phyloP scores from a whole-genome alignment of 2,797 vertebrate genomes.

The Mus minutoides region DNA sequence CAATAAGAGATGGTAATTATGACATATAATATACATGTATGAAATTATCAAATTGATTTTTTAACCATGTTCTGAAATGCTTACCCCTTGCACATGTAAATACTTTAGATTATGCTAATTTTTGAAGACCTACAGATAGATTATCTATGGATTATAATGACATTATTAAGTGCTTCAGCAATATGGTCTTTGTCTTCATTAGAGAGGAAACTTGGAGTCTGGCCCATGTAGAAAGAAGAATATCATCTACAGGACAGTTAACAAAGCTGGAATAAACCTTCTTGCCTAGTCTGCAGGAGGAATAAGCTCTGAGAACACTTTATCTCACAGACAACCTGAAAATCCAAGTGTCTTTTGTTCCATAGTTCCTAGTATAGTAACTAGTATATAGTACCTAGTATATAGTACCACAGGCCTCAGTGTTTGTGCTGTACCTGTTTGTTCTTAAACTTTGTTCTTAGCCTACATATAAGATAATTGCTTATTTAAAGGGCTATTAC shows the following conservation, averaged over 20 bases:
- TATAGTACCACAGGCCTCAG: rapidly evolving
- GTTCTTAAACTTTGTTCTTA: background rate
- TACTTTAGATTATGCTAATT: background rate
- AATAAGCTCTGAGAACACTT: background rate
- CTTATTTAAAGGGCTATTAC: background rate
- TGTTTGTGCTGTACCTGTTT: rapidly evolving
- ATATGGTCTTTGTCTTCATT: background rate
- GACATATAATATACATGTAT: background rate
- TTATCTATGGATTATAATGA: background rate
- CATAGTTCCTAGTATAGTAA: no score
- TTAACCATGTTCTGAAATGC: background rate
- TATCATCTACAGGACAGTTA: rapidly evolving
- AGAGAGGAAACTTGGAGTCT: background rate
- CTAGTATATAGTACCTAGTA: no score
- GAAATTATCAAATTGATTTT: background rate
- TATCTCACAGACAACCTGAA: background rate
- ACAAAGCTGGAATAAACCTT: rapidly evolving
- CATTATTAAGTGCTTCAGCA: background rate
- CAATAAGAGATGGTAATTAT: background rate
- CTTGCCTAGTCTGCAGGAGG: background rate
- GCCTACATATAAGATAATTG: background rate
- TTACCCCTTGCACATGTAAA: background rate
- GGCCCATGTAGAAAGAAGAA: rapidly evolving
- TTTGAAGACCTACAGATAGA: background rate
- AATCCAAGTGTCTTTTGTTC: background rate